A percentile compares a stretch with the other conserved stretches of the same genome.
These are phyloP conservation scores for Ischnus inquisitorius DNA, from an alignment of 2,888 invertebrate species.

Conservation along the genomic window DNA sequence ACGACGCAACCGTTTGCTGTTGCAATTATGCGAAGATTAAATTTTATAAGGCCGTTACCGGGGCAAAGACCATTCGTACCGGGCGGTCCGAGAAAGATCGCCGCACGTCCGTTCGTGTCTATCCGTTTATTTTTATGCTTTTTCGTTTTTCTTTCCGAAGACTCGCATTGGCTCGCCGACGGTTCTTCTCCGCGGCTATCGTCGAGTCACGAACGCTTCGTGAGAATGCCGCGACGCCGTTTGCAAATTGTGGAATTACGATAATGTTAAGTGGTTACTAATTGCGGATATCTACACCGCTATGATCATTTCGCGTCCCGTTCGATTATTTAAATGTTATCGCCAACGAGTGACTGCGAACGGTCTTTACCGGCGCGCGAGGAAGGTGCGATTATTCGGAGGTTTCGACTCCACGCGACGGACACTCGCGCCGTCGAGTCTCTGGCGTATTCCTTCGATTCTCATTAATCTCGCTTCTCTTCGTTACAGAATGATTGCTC, in stretches of 20 bases:
- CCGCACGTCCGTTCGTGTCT: background rate
- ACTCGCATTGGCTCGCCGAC: constrained; percentile 5
- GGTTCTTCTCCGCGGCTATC: constrained; percentile 21
- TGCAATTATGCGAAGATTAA: constrained; percentile 62
- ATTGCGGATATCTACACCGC: constrained; percentile 61
- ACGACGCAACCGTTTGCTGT: constrained; percentile 66
- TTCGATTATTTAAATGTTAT: constrained; percentile 52
- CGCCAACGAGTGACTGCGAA: background rate
- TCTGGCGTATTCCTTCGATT: constrained; percentile 26
- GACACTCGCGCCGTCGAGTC: background rate
- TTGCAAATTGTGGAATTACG: constrained; percentile 55
- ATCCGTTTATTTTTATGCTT: constrained; percentile 27
- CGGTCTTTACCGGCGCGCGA: background rate
- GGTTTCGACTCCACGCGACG: constrained; percentile 1
- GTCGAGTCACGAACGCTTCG: constrained; percentile 35
- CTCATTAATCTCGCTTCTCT: constrained; percentile 47
- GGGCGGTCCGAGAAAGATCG: constrained; percentile 53
- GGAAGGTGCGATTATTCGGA: constrained; percentile 17
- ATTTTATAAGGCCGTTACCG: constrained; percentile 46
- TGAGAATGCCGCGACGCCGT: constrained; percentile 41
- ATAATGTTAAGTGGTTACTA: constrained; percentile 66
- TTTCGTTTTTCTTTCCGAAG: background rate
- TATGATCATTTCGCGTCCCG: constrained; percentile 49
- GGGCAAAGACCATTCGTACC: constrained; percentile 29
- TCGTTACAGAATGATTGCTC: background rate